phyloP scores from a whole-genome alignment of 2,113 vertebrate species.

The Galemys pyrenaicus region DNA sequence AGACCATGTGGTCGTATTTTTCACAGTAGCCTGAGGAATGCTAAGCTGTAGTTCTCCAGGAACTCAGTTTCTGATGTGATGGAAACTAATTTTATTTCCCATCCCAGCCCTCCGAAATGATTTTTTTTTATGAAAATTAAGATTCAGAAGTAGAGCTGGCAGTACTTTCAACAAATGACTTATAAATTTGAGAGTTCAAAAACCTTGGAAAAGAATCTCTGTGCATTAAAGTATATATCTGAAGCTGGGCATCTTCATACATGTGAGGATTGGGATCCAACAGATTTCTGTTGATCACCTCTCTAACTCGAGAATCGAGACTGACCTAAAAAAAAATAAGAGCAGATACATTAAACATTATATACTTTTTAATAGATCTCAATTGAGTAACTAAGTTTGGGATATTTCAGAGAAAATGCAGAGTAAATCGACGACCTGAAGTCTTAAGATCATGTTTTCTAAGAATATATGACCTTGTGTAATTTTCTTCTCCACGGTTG shows the following conservation, averaged over 20 bases:
- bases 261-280: constrained; percentile 89
- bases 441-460: neutral
- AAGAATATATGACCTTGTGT: neutral
- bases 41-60: constrained; percentile 87
- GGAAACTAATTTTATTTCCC: constrained; percentile 81
- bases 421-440: neutral
- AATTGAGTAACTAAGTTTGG: neutral
- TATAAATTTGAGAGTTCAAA: constrained; percentile 92
- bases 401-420: constrained; percentile 22
- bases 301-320: constrained; percentile 91
- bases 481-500: neutral
- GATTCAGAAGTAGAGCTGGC: constrained; percentile 86
- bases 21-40: constrained; percentile 90
- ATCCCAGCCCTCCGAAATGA: constrained; percentile 77
- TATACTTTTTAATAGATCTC: neutral
- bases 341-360: constrained; percentile 64
- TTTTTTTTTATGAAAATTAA: constrained; percentile 80
- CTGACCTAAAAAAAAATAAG: constrained; percentile 87
- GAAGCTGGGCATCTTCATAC: constrained; percentile 92
- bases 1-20: constrained; percentile 83
- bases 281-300: constrained; percentile 91
- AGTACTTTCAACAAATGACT: constrained; percentile 89
- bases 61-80: constrained; percentile 86
- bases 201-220: constrained; percentile 93
- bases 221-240: constrained; percentile 92